Conservation (phyloP, 2,888 invertebrate genomes). For the Oscheius myriophilus region DNA sequence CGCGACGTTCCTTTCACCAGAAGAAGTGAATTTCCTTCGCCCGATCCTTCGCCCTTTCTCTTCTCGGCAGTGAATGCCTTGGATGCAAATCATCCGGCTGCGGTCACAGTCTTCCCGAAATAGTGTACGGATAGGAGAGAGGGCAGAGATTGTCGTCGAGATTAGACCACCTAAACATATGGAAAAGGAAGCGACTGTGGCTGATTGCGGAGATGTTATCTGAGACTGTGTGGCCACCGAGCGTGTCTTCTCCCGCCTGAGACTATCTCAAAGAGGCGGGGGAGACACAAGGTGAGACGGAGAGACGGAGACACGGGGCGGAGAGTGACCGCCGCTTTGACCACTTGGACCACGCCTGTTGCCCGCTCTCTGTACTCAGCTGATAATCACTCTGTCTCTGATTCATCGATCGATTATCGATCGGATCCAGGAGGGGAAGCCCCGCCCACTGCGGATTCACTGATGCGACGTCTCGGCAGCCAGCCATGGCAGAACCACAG, state of each 20-base stretch:
- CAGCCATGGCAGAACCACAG: constrained; percentile 49
- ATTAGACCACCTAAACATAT: constrained; percentile 1
- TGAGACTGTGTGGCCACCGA: not conserved
- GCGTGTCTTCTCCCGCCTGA: constrained; percentile 1
- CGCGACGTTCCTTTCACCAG: too few relatives aligned
- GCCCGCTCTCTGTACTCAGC: constrained; percentile 4
- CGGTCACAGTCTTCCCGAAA: not conserved
- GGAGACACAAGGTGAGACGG: constrained; percentile 5
- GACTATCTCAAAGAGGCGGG: not conserved
- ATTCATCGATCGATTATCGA: constrained; percentile 4
- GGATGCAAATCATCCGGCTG: constrained; percentile 9
- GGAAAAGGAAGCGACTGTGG: constrained; percentile 19
- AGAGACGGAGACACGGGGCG: constrained; percentile 9
- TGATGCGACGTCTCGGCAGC: constrained; percentile 25
- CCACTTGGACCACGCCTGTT: constrained; percentile 19
- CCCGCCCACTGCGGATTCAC: constrained; percentile 4
- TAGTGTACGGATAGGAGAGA: not conserved
- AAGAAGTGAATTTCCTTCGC: too few relatives aligned
- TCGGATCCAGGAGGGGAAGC: not conserved
- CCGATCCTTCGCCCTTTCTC: too few relatives aligned
- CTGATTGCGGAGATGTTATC: constrained; percentile 33
- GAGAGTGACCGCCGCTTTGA: constrained; percentile 24
- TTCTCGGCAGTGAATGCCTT: too few relatives aligned
- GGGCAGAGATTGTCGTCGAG: constrained; percentile 26
- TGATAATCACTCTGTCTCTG: constrained; percentile 2